Percentiles rank a stretch among this genome's conserved stretches.
These are phyloP conservation scores for Myrmecophaga tridactyla DNA, from an alignment of 2,113 vertebrate species.

Conservation along the genomic window DNA sequence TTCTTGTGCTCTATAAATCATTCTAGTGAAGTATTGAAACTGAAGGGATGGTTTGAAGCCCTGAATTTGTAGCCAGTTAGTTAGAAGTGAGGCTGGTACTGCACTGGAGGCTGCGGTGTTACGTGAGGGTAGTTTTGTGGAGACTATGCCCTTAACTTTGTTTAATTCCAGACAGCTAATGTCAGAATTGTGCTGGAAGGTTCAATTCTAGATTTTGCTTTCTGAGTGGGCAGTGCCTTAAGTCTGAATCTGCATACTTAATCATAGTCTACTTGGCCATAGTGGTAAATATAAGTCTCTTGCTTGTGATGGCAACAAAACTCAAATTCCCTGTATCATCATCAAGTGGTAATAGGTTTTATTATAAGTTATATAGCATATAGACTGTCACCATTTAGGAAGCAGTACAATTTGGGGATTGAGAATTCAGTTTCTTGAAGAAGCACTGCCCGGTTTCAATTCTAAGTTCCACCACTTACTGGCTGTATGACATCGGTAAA, in stretches of 20 bases:
- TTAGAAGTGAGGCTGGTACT: too few relatives aligned
- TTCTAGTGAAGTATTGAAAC: too few relatives aligned
- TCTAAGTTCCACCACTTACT: neutral
- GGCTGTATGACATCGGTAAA: neutral
- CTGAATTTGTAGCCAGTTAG: too few relatives aligned
- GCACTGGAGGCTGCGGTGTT: too few relatives aligned
- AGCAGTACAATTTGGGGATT: neutral
- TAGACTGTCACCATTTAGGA: neutral
- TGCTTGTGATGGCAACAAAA: neutral
- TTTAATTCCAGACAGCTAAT: too few relatives aligned
- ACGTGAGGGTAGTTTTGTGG: too few relatives aligned
- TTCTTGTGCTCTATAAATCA: too few relatives aligned
- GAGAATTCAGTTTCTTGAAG: neutral
- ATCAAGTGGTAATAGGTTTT: neutral
- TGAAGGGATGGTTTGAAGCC: too few relatives aligned
- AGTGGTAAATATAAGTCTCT: neutral
- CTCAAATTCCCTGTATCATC: neutral
- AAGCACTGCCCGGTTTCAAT: neutral
- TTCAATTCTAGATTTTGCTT: neutral
- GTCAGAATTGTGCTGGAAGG: too few relatives aligned
- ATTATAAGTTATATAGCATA: neutral
- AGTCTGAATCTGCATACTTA: neutral
- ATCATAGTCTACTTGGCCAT: too few relatives aligned
- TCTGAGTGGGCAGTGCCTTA: neutral
- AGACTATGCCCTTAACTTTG: too few relatives aligned